A percentile compares a stretch with the other conserved stretches of the same genome.
Conservation (phyloP, 2,113 vertebrate species). For the Thalassarche chlororhynchos region DNA sequence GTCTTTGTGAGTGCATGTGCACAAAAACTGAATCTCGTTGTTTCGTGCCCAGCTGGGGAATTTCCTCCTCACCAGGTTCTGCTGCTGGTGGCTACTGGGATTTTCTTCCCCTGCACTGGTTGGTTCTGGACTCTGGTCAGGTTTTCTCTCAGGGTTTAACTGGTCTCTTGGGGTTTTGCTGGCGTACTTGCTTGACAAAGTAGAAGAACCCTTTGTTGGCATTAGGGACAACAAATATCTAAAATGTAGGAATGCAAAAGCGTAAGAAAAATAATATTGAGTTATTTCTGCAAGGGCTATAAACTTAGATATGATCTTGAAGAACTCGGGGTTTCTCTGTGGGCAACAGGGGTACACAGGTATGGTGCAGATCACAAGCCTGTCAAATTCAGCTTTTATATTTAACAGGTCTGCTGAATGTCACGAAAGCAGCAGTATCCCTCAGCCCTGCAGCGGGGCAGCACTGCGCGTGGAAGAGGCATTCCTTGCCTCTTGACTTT, state of each 20-base stretch:
- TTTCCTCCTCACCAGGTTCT: neutral
- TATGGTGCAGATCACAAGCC: neutral
- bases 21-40: neutral
- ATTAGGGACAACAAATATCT: neutral
- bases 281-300: neutral
- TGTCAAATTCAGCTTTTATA: neutral
- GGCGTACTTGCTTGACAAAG: neutral
- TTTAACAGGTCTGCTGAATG: neutral
- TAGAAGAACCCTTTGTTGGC: neutral
- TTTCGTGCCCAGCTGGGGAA: neutral
- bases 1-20: neutral
- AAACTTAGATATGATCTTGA: neutral
- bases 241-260: neutral
- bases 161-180: neutral
- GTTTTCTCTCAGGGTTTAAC: neutral
- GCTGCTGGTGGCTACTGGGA: neutral
- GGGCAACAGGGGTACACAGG: neutral
- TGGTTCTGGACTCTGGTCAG: neutral
- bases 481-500: neutral
- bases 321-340: neutral
- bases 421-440: neutral
- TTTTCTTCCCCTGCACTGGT: neutral
- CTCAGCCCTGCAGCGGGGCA: neutral
- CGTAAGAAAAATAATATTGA: neutral
- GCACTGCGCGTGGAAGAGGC: neutral